Percentiles rank a stretch among this genome's conserved stretches.
These are phyloP conservation scores for Lacanobia oleracea DNA, from an alignment of 2,888 invertebrate species.

Conservation along the genomic window DNA sequence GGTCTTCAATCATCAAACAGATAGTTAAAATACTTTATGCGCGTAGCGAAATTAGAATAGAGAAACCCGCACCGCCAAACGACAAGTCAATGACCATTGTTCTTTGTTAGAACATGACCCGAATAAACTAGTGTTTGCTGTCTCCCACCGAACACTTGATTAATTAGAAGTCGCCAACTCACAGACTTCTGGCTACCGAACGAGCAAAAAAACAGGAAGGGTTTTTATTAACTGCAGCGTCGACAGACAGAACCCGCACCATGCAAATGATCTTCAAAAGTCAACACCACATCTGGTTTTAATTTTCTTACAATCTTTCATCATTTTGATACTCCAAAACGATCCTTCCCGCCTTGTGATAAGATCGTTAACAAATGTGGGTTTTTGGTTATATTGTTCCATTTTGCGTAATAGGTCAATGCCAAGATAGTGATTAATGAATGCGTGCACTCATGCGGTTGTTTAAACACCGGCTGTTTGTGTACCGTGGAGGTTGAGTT, in stretches of 20 bases:
- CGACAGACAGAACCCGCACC: conserved; percentile 70
- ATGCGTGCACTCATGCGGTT: conserved; percentile 53
- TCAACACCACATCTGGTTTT: conserved; percentile 69
- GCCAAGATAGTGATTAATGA: conserved; percentile 70
- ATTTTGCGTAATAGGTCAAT: conserved; percentile 74
- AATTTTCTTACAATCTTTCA: conserved; percentile 60
- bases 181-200: conserved; percentile 42
- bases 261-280: conserved; percentile 70
- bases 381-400: conserved; percentile 66
- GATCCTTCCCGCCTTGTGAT: conserved; percentile 52
- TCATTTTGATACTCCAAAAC: conserved; percentile 40
- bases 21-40: conserved; percentile 24
- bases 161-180: conserved; percentile 48
- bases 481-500: conserved; percentile 42
- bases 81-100: conserved; percentile 59
- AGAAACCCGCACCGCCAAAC: conserved; percentile 46
- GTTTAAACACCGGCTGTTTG: conserved; percentile 56
- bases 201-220: conserved; percentile 53
- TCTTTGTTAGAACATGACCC: conserved; percentile 52
- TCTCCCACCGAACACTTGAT: conserved; percentile 36
- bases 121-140: conserved; percentile 32
- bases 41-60: conserved; percentile 44
- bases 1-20: conserved; percentile 34
- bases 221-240: conserved; percentile 56
- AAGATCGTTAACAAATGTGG: conserved; percentile 43